Percentiles rank a stretch among this genome's conserved stretches.
Conservation (phyloP, 2,888 invertebrate species). For the Deilephila elpenor region DNA sequence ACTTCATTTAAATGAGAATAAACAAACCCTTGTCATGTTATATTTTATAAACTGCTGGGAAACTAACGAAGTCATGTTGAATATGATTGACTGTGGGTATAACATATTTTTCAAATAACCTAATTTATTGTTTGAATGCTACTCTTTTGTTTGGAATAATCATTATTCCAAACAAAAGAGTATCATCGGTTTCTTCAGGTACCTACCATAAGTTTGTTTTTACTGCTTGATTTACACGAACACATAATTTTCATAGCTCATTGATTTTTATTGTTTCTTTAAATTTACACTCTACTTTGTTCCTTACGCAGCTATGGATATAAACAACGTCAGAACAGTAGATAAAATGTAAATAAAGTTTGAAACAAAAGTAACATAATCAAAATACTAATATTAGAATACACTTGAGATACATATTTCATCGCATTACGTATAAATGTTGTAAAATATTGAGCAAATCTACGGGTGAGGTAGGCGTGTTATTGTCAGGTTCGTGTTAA, state of each 20-base stretch:
- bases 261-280: constrained; percentile 22
- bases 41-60: too few relatives aligned
- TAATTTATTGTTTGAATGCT: too few relatives aligned
- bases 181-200: neutral
- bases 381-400: neutral
- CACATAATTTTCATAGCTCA: neutral
- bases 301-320: neutral
- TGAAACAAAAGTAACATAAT: neutral
- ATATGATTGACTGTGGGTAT: too few relatives aligned
- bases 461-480: neutral
- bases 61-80: too few relatives aligned
- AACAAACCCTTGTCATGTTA: too few relatives aligned
- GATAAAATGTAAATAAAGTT: constrained; percentile 5
- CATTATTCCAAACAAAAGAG: too few relatives aligned
- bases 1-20: neutral
- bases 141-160: neutral
- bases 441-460: neutral
- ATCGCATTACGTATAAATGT: neutral
- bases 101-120: too few relatives aligned
- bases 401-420: neutral
- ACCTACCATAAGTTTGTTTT: neutral
- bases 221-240: neutral
- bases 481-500: constrained; percentile 17
- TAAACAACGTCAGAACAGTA: constrained; percentile 14
- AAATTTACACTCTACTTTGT: constrained; percentile 5